Percentiles rank a stretch among this genome's conserved stretches.
These are phyloP conservation scores for Allophyes oxyacanthae DNA, from an alignment of 2,888 invertebrate genomes.

Conservation along the genomic window DNA sequence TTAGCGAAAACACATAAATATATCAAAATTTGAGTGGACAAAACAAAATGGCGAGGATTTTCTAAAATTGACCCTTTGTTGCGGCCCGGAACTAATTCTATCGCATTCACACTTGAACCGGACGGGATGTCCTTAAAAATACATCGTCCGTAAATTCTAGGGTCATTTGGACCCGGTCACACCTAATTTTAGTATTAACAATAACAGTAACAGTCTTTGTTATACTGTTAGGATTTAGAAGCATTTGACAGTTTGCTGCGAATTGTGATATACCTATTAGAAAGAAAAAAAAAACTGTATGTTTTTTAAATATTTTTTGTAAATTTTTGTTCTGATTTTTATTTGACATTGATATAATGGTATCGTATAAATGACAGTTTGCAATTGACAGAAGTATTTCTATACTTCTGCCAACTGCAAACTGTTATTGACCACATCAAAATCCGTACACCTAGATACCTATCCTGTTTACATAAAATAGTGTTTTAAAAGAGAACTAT, in stretches of 20 bases:
- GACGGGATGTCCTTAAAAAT: slow-evolving; percentile 81
- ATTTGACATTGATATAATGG: no score
- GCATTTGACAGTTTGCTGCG: not conserved
- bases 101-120: slow-evolving; percentile 82
- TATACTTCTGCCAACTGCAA: no score
- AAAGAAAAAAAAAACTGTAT: no score
- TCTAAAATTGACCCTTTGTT: slow-evolving; percentile 83
- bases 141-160: slow-evolving; percentile 84
- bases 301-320: no score
- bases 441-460: no score
- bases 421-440: no score
- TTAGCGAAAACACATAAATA: slow-evolving; percentile 77
- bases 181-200: slow-evolving; percentile 76
- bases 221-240: slow-evolving; percentile 6
- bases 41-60: slow-evolving; percentile 70
- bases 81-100: slow-evolving; percentile 80
- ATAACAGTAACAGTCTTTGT: slow-evolving; percentile 38
- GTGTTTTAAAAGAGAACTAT: no score
- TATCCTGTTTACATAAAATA: no score
- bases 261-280: not conserved
- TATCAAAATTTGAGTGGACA: slow-evolving; percentile 72
- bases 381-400: no score
- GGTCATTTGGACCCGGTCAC: slow-evolving; percentile 83
- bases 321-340: no score
- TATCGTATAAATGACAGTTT: no score